Evolutionary conservation across 2,888 invertebrate species (phyloP), one percentile per base, ranked within the genome.

Genomic region (Ormyrus labotus): DNA sequence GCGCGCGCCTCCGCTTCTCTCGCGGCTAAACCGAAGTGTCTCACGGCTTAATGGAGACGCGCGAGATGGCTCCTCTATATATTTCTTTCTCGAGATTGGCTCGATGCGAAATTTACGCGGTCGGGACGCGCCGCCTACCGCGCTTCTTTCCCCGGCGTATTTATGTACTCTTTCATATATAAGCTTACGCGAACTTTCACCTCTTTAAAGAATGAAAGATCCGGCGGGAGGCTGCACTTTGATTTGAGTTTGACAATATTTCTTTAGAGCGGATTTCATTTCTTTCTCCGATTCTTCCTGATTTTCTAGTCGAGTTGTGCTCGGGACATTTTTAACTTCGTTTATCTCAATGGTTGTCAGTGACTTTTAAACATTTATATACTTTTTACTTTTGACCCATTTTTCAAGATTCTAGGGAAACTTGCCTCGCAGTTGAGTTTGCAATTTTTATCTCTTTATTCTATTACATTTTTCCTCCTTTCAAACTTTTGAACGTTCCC

Each of bases 61-160:
- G 58, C 47, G 50, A 61, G 11, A 10, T 48, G 45, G 8, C 61
- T 60, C 53, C 34, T 53, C 19, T 19, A 19, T 19, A 19, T 19
- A 19, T 19, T 19, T 78, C 82, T 79, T 78, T 83, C 77, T 78
- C 73, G 69, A 84, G 81, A 84, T 84, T 84, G 83, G 81, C 82
- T 85, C 76, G 78, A 78, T 65, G 7, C 50, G 78, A 84, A 83
- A 84, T 84, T 84, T 82, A 69, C 79, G 75, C 45, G 10, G 45
- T 47, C 63, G 55, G 19, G 19, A 10, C 48, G 9, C 45, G 1
- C 47, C 19, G 19, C 19, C 9, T 7, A 11, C n/a, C 45, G 19
- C 19, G 11, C 34, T 45, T n/a, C 47, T 11, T 70, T 57, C 10
- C 2, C 11, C 19, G 19, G 19, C 19, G 19, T 19, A 19, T 19